Conservation (phyloP, 1,140 invertebrate species). For the Drosophila willistoni region DNA sequence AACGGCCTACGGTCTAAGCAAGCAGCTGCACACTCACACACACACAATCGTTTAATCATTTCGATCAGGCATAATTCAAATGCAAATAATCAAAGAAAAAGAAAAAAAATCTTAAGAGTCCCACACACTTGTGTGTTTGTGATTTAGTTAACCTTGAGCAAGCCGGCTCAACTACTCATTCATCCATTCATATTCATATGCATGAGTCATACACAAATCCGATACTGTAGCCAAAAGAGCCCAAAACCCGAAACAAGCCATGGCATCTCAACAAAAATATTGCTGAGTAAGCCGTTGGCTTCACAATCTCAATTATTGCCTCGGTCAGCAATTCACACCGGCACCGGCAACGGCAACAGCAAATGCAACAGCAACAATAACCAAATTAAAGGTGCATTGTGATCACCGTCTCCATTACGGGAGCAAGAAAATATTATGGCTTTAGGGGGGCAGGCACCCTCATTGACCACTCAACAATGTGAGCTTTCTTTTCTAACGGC, state of each 20-base stretch:
- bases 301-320: slow-evolving; percentile 23
- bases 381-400: slow-evolving; percentile 16
- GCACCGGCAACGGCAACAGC: slow-evolving; percentile 9
- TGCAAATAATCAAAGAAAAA: slow-evolving; percentile 49
- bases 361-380: neutral
- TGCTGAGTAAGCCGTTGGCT: slow-evolving; percentile 31
- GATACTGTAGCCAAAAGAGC: too few relatives aligned
- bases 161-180: slow-evolving; percentile 1
- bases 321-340: slow-evolving; percentile 9
- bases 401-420: slow-evolving; percentile 9
- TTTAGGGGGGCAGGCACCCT: neutral
- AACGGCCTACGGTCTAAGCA: slow-evolving; percentile 18
- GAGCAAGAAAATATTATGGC: neutral
- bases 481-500: slow-evolving; percentile 66
- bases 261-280: neutral
- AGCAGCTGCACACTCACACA: slow-evolving; percentile 32
- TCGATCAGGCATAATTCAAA: slow-evolving; percentile 48
- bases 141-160: slow-evolving; percentile 30
- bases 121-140: slow-evolving; percentile 27
- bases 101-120: slow-evolving; percentile 9
- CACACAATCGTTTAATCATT: slow-evolving; percentile 36
- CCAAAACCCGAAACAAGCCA: neutral
- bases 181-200: neutral
- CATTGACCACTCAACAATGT: slow-evolving; percentile 16
- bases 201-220: slow-evolving; percentile 1